Base-by-base conservation (phyloP, 2,888 invertebrate species). In the Ischnura elegans region DNA sequence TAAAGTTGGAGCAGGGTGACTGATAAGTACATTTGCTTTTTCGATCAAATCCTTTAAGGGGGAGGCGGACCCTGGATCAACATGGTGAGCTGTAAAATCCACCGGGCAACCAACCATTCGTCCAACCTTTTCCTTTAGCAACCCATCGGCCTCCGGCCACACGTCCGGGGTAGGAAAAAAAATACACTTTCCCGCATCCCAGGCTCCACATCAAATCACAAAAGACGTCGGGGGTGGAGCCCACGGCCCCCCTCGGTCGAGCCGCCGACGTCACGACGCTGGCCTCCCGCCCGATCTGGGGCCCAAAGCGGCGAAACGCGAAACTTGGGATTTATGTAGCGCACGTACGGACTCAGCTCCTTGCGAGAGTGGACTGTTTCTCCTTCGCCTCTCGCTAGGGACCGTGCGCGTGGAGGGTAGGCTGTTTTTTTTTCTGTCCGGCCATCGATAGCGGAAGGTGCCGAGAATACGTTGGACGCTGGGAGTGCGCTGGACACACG, bases 241-340 rank as follows among this genome's bases (percentile, higher is more conserved):
- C 19, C 19, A 13, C 1, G 76, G 13, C 76, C 2, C 8, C 36
- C 36, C 76, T n/a, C n/a, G n/a, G n/a, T n/a, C n/a, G n/a, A n/a
- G n/a, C n/a, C n/a, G n/a, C 29, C 76, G 51, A 76, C 36, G 36
- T 76, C 29, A 10, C 36, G 29, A 36, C 76, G 16, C 76, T 2
- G 55, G 87, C 36, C n/a, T 19, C 51, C 51, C 51, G 51, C 19
- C 51, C 87, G 55, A 47, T 36, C 21, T 25, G 87, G 36, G n/a
- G 13, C 61, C 42, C 36, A 43, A 90, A 90, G 90, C 43, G 43
- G 43, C n/a, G 45, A 43, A 61, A 87, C 46, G 46, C 87, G 87
- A 42, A 61, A 43, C 90, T n/a, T 61, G 45, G 29, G 61, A 90
- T 90, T 90, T 66, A 61, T 61, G 66, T 90, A 25, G 21, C 61